Evolutionary conservation across 1,140 invertebrate genomes (phyloP).

Genomic region (Monomorium pharaonis): DNA sequence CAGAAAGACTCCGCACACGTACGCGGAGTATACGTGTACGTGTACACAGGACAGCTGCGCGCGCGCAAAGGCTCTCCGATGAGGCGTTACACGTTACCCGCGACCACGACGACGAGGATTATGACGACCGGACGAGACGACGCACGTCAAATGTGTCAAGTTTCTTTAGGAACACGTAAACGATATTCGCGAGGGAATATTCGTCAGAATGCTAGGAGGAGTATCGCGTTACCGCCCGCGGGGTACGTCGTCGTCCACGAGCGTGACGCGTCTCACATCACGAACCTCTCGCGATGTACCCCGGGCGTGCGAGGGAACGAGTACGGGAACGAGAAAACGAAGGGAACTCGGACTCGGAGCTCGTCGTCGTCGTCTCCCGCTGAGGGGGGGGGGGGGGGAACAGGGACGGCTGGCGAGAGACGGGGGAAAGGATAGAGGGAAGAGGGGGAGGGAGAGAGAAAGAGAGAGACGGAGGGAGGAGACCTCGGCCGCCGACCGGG

Average conservation of each 20-base stretch:
- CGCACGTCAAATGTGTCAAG: background rate
- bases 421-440: background rate
- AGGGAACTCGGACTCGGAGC: too few relatives aligned
- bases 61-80: constrained; percentile 38
- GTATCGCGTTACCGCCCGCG: background rate
- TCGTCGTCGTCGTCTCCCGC: background rate
- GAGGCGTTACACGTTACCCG: background rate
- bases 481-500: background rate
- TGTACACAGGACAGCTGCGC: background rate
- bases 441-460: background rate
- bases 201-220: background rate
- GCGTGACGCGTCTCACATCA: constrained; percentile 12
- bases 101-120: background rate
- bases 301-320: background rate
- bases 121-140: background rate
- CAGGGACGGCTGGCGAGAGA: too few relatives aligned
- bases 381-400: constrained; percentile 7
- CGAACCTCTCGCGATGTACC: background rate
- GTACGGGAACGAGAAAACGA: background rate
- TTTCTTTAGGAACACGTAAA: background rate
- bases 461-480: constrained; percentile 33
- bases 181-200: background rate
- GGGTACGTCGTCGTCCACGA: constrained; percentile 23
- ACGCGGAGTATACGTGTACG: background rate
- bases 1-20: constrained; percentile 10